phyloP scores from a whole-genome alignment of 2,113 vertebrate genomes.

The Urocitellus parryii region DNA sequence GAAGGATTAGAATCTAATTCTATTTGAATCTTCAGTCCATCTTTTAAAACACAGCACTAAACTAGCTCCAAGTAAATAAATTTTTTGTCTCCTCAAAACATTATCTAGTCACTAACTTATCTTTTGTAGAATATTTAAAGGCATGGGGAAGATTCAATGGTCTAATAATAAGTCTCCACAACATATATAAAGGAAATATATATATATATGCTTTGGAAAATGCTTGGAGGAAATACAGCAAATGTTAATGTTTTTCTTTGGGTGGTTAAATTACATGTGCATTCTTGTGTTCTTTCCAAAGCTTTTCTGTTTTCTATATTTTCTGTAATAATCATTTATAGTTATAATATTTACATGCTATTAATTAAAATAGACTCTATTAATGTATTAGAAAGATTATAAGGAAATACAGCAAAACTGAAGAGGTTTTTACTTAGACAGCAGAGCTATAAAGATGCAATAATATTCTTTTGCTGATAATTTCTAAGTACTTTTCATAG shows the following conservation, averaged over 20 bases:
- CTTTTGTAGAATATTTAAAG: not conserved
- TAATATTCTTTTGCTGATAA: not conserved
- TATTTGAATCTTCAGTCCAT: not conserved
- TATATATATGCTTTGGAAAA: not conserved
- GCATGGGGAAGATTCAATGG: not conserved
- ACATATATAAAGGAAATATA: not conserved
- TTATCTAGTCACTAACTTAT: not conserved
- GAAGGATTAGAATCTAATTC: not conserved
- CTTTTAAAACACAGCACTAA: not conserved
- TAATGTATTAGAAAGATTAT: conserved; percentile 7
- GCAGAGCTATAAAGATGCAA: not conserved
- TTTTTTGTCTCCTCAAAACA: not conserved
- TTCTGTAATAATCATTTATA: conserved; percentile 49
- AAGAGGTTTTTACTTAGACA: conserved; percentile 5
- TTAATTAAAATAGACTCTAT: conserved; percentile 25
- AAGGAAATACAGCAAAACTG: conserved; percentile 42
- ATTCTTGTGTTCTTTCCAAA: not conserved
- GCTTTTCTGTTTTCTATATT: not conserved
- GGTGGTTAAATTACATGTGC: not conserved
- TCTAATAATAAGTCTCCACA: not conserved
- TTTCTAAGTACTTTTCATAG: not conserved
- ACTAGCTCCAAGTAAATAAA: conserved; percentile 16
- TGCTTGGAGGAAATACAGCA: not conserved
- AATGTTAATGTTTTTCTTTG: conserved; percentile 42
- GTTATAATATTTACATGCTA: not conserved